Evolutionary conservation across 2,797 vertebrate genomes (phyloP).

Genomic region (Anguilla marmorata): DNA sequence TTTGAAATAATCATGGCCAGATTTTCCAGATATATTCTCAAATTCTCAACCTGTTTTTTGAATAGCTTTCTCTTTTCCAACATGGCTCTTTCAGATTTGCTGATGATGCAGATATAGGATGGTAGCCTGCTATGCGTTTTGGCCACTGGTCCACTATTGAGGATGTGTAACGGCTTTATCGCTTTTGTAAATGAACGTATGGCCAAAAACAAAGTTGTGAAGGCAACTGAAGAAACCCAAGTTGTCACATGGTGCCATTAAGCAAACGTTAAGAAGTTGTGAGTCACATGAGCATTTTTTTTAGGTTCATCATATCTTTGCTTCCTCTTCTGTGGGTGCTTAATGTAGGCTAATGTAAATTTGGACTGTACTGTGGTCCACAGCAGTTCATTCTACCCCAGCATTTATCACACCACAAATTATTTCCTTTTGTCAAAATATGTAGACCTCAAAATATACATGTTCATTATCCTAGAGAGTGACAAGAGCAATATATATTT

Average conservation of each 20-base stretch:
- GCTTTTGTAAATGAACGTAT: too few species aligned
- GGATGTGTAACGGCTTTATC: too few species aligned
- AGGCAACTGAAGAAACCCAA: background rate
- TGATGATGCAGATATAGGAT: background rate
- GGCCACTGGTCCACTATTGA: background rate
- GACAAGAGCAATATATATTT: background rate
- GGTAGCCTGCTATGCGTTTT: background rate
- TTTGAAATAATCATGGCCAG: too few species aligned
- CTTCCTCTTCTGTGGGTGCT: background rate
- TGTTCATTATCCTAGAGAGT: background rate
- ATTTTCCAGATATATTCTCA: too few species aligned
- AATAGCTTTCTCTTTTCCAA: background rate
- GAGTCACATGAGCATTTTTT: background rate
- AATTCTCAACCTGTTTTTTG: background rate
- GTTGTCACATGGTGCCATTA: background rate
- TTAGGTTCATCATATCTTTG: background rate
- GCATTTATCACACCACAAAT: background rate
- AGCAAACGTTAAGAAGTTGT: background rate
- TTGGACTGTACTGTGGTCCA: background rate
- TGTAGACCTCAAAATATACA: background rate
- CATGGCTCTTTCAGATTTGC: background rate
- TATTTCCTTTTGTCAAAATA: background rate
- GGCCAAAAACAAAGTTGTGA: too few species aligned
- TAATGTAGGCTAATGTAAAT: background rate
- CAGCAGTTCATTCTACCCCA: background rate